Base-by-base conservation (phyloP, 2,888 invertebrate genomes). In the Apantesis nais region DNA sequence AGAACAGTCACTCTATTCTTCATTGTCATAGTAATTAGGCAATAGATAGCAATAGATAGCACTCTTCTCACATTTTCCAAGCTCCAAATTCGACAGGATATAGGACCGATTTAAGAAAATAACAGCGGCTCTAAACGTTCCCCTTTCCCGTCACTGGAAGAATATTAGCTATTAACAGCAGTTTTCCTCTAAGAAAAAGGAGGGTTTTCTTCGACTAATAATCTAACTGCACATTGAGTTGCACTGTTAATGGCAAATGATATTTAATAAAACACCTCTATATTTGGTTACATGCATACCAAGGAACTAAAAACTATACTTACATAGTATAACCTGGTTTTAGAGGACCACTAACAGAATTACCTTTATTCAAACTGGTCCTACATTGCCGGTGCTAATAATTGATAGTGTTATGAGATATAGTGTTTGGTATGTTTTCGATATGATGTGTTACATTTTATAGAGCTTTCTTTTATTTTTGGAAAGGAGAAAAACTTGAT, bases 391-490 rank as follows among this genome's bases (percentile, higher is more conserved):
- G 22, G 22, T 19, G 34, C 31, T n/a, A 62, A 34, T 12, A n/a
- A 62, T 37, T 34, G 11, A 58, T 58, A 58, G 29, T 29, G 14
- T 58, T 2, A 8, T 14, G 14, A 16, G 29, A 5, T 29, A 25
- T 55, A 37, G 3, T 37, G n/a, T n/a, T n/a, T n/a, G n/a, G 75
- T 16, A 52, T 19, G 1, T 25, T 22, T 37, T 12, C 5, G 52
- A 11, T 25, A 2, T 52, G n/a, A 16, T 25, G 12, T 37, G 12
- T 37, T 48, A 37, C 22, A 19, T 41, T 63, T n/a, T n/a, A n/a
- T n/a, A n/a, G n/a, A n/a, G n/a, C 67, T 67, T 67, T 67, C 67
- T 44, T 67, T 44, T 29, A 34, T 67, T 44, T 48, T 31, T 44
- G 29, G n/a, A n/a, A n/a, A n/a, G n/a, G 25, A 25, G 25, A 25